These are phyloP conservation scores for Bujurquina vittata DNA, from an alignment of 2,113 vertebrate genomes.

Conservation along the genomic window DNA sequence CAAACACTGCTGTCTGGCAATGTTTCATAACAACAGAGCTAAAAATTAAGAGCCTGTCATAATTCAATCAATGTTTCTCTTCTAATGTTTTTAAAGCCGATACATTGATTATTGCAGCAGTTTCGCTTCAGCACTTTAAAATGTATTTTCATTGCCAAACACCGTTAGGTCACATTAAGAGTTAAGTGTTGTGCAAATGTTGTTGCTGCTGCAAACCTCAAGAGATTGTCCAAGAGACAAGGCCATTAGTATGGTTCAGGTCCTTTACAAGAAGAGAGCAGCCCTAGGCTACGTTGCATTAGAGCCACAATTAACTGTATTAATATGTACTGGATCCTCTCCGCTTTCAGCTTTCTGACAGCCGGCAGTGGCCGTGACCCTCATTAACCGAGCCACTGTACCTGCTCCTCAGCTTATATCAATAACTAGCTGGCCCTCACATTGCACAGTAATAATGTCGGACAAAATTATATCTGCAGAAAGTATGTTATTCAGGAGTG, in stretches of 20 bases:
- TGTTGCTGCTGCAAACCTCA: not conserved
- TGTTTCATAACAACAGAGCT: not conserved
- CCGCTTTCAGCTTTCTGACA: constrained; percentile 29
- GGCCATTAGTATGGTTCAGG: constrained; percentile 31
- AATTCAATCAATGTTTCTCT: not conserved
- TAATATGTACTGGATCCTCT: constrained; percentile 42
- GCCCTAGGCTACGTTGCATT: constrained; percentile 35
- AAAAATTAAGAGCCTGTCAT: not conserved
- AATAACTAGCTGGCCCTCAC: constrained; percentile 43
- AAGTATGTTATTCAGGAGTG: not conserved
- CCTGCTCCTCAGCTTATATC: constrained; percentile 49
- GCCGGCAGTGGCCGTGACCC: constrained; percentile 51
- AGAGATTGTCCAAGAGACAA: constrained; percentile 14
- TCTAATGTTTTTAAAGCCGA: too few species aligned
- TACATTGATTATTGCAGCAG: not conserved
- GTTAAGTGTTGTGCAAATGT: not conserved
- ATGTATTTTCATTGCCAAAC: not conserved
- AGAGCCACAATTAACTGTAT: constrained; percentile 56
- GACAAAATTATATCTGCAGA: constrained; percentile 26
- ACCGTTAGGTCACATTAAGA: not conserved
- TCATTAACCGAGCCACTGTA: constrained; percentile 66
- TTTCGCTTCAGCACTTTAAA: not conserved
- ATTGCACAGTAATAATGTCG: constrained; percentile 13
- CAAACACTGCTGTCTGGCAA: not conserved
- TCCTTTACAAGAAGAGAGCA: constrained; percentile 54